Evolutionary conservation across 1,140 invertebrate species (phyloP), one percentile per base, ranked within the genome.

Genomic region (Yoshiicerus persimilis): DNA sequence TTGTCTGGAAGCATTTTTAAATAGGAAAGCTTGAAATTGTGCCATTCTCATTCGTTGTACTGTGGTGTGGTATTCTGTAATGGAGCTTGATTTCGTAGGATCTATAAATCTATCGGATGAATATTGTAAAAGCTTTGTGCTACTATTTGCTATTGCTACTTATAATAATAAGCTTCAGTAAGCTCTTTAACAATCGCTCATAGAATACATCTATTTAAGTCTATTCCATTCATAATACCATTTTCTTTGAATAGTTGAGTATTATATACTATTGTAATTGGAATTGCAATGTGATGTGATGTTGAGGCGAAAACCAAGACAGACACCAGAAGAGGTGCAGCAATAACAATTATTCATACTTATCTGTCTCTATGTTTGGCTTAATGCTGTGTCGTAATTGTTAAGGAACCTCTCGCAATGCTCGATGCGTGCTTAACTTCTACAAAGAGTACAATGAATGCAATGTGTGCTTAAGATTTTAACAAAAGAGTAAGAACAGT

Each of bases 311-410:
- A 70, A 70, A 70, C 47, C 47, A 56, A 36, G 70, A 36, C 27
- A 75, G 70, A 75, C 0, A 32, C n/a, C 32, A 80, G 16, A 16
- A 56, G 20, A 56, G 70, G 32, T 77, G 70, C 11, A 80, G 75
- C 75, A 80, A 80, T 80, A 80, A 38, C 75, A 80, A 80, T 80
- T 80, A 13, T 80, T 80, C 75, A 80, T 80, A 80, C 32, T 80
- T 36, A 80, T 38, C 30, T 70, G 23, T 70, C 23, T 30, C 16
- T 70, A 25, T 70, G 64, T 70, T 25, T 70, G 64, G 64, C 23
- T 27, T 25, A 70, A 70, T 70, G 23, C 25, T n/a, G 64, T 70
- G 64, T 70, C 27, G 64, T 70, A 70, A 70, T 56, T 70, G 64
- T 70, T 25, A 70, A 30, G 64, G 23, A 25, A n/a, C 6, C 20